phyloP scores from a whole-genome alignment of 2,888 invertebrate genomes.

The Gastrophysa polygoni region DNA sequence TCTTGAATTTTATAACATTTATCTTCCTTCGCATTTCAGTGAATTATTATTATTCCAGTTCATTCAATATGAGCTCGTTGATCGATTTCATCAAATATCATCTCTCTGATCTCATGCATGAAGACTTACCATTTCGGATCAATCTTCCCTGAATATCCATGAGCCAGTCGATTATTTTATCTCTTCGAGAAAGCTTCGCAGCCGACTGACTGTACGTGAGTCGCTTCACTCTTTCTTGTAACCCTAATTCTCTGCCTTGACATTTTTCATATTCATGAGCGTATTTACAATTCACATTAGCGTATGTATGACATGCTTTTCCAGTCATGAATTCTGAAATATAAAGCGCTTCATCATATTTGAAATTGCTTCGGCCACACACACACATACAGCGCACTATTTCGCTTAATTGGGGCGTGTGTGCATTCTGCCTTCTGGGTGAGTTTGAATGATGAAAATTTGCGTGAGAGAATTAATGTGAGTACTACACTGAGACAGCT shows the following conservation, averaged over 20 bases:
- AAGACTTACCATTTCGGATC: no score
- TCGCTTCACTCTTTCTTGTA: no score
- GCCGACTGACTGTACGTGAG: no score
- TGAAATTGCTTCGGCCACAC: conserved; percentile 13
- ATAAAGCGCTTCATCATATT: conserved; percentile 14
- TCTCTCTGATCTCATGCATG: no score
- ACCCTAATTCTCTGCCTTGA: conserved; percentile 16
- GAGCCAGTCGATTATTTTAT: no score
- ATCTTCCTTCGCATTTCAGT: no score
- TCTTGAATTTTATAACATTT: no score
- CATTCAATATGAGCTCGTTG: no score
- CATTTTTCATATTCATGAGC: conserved; percentile 30
- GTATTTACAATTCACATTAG: conserved; percentile 30
- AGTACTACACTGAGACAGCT: background rate
- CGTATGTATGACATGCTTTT: conserved; percentile 29
- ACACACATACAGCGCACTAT: conserved; percentile 5
- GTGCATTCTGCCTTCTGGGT: conserved; percentile 3
- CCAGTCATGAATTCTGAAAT: conserved; percentile 25
- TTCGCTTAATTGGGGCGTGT: conserved; percentile 29
- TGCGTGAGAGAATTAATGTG: conserved; percentile 2
- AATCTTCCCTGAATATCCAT: no score
- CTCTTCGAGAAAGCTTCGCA: no score
- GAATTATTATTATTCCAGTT: no score
- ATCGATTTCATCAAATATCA: no score
- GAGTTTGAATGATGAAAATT: conserved; percentile 6